Evolutionary conservation across 1,140 invertebrate species (phyloP).

Genomic region (Drosophila seguyi): DNA sequence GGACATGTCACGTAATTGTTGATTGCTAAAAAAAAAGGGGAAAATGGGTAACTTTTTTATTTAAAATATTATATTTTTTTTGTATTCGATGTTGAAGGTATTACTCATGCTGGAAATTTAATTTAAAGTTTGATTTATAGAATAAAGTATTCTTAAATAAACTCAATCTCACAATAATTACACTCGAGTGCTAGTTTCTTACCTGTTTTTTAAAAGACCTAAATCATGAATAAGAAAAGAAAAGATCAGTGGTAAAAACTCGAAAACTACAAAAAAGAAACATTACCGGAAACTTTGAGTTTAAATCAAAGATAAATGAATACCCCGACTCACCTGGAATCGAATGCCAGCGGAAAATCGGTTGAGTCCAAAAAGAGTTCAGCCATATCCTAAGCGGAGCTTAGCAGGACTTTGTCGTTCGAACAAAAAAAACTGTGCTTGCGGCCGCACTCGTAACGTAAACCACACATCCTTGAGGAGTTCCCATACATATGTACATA

Average conservation of each 20-base stretch:
- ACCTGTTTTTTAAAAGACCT: no score
- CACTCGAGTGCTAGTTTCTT: no score
- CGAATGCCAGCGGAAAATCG: constrained; percentile 25
- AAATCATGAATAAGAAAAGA: neutral
- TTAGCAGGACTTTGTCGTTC: constrained; percentile 31
- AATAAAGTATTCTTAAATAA: neutral
- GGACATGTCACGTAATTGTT: neutral
- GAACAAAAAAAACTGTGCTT: constrained; percentile 8
- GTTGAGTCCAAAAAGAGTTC: constrained; percentile 33
- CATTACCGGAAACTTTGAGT: neutral
- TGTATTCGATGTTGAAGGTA: neutral
- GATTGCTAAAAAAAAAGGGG: constrained; percentile 1
- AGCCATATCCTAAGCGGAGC: constrained; percentile 35
- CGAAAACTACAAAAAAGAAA: neutral
- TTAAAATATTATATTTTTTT: neutral
- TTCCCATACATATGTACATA: constrained; percentile 1
- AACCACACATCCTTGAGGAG: constrained; percentile 24
- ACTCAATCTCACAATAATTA: neutral
- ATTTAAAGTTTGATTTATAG: neutral
- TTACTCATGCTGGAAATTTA: no score
- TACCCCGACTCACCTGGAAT: constrained; percentile 1
- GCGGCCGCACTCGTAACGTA: constrained; percentile 6
- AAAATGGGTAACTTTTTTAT: neutral
- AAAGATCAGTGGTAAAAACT: neutral
- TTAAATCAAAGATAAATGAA: constrained; percentile 8